Evolutionary conservation across 2,113 vertebrate genomes (phyloP), one percentile per base, ranked within the genome.

Genomic region (Ursus arctos): DNA sequence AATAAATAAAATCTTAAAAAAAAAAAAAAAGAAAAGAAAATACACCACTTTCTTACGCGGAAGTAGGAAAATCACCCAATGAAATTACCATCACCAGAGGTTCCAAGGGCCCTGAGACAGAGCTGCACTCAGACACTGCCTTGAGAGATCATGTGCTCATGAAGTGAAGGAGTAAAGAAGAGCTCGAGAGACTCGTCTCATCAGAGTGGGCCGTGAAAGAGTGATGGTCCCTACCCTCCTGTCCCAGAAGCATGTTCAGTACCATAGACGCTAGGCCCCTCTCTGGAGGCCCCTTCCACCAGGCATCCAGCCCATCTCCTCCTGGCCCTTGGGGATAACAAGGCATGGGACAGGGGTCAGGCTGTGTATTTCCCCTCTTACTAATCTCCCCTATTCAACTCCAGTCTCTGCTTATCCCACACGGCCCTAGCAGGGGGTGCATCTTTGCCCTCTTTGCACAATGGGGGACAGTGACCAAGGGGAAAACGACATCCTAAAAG

Each of bases 351-450:
- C 43, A 21, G 12, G 81, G 43, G 77, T 15, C 13, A 31, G 28
- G 16, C 57, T 84, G 81, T 31, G 81, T 10, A 47, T 28, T 13
- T 31, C 28, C 57, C 19, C 19, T 9, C 81, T 47, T 6, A 12
- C 28, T 47, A 63, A 57, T 31, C 40, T 21, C 36, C 26, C 57
- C 36, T 11, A 19, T 4, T 63, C 9, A 12, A 47, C 40, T 63
- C 5, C 22, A 83, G 57, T 21, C 28, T 84, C 15, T 63, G 59
- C 14, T 61, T 28, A 83, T 15, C 43, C 57, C 36, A 31, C 2
- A 1, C 0, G 9, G 16, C 26, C 57, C 6, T 19, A 63, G 36
- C 3, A 3, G 9, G 26, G 9, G 28, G 36, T 21, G 81, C 33
- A 49, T 40, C 51, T 22, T 33, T 21, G 76, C 9, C 31, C 47